phyloP scores from a whole-genome alignment of 2,888 invertebrate species.

The Neocrepidodera transversa region DNA sequence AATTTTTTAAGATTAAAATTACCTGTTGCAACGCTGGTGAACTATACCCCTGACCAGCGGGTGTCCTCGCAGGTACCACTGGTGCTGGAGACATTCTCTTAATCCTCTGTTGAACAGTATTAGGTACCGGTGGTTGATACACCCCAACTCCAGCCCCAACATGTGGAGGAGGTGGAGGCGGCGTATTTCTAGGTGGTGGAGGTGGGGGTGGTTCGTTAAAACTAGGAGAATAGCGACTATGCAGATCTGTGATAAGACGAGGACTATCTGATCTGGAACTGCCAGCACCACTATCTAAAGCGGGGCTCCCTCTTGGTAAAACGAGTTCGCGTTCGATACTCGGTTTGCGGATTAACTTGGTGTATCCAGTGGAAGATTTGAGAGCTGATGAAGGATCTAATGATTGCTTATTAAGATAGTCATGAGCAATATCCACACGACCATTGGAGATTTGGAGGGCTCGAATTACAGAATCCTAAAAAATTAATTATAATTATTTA shows the following conservation, averaged over 20 bases:
- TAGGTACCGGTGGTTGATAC: slow-evolving; percentile 69
- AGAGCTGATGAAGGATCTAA: slow-evolving; percentile 23
- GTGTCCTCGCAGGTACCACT: slow-evolving; percentile 70
- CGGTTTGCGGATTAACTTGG: slow-evolving; percentile 84
- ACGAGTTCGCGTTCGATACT: slow-evolving; percentile 85
- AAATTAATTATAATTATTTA: slow-evolving; percentile 22
- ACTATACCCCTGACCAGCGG: slow-evolving; percentile 58
- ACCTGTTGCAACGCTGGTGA: slow-evolving; percentile 49
- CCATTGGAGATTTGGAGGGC: slow-evolving; percentile 75
- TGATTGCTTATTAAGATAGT: slow-evolving; percentile 68
- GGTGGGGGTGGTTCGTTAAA: slow-evolving; percentile 64
- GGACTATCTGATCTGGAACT: slow-evolving; percentile 91
- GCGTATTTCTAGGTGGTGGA: slow-evolving; percentile 65
- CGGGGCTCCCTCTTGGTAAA: slow-evolving; percentile 78
- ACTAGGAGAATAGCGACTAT: slow-evolving; percentile 76
- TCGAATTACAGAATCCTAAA: slow-evolving; percentile 72
- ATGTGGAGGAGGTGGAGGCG: slow-evolving; percentile 73
- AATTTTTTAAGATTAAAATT: not conserved
- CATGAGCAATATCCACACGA: slow-evolving; percentile 73
- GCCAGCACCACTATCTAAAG: slow-evolving; percentile 86
- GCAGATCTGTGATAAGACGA: slow-evolving; percentile 67
- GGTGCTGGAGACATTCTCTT: slow-evolving; percentile 80
- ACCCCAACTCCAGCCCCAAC: slow-evolving; percentile 31
- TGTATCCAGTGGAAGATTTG: slow-evolving; percentile 57
- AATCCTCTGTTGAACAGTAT: slow-evolving; percentile 74